Conservation (phyloP, 2,797 vertebrate species). For the Sebastes nivosus region DNA sequence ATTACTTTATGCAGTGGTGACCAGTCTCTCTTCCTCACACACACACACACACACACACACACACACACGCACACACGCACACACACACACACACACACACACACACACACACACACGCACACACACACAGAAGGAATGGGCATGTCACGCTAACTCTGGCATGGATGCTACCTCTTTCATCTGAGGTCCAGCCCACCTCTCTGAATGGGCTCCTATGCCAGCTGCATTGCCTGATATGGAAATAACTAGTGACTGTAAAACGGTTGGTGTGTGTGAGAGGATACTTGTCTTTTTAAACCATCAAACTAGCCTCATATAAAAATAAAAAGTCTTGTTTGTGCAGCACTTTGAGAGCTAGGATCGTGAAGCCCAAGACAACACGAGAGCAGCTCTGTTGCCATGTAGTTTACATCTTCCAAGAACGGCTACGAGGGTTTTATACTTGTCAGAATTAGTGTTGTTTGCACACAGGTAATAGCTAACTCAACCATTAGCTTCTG, state of each 20-base stretch:
- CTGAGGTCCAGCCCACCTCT: constrained; percentile 41
- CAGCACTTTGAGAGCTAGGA: neutral
- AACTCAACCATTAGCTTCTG: constrained; percentile 24
- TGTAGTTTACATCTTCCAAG: constrained; percentile 11
- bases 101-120: neutral
- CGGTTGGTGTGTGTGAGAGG: neutral
- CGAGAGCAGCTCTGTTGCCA: constrained; percentile 19
- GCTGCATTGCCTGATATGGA: constrained; percentile 71
- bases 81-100: constrained; percentile 16
- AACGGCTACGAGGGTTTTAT: constrained; percentile 17
- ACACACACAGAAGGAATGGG: constrained; percentile 23
- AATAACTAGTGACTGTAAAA: constrained; percentile 45
- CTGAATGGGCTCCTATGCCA: constrained; percentile 28
- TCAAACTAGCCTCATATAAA: neutral
- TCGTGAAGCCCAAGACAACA: neutral
- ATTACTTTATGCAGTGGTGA: constrained; percentile 43
- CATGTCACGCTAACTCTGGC: constrained; percentile 60
- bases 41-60: neutral
- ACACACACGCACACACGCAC: neutral
- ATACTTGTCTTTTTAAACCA: constrained; percentile 19
- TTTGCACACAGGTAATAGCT: constrained; percentile 43
- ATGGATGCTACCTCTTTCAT: constrained; percentile 49
- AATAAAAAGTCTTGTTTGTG: neutral
- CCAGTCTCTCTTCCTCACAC: constrained; percentile 3
- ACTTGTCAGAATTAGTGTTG: constrained; percentile 42